Percentiles rank a stretch among this genome's conserved stretches.
Evolutionary conservation across 2,113 vertebrate species (phyloP).

Genomic region (Lamprotornis superbus): DNA sequence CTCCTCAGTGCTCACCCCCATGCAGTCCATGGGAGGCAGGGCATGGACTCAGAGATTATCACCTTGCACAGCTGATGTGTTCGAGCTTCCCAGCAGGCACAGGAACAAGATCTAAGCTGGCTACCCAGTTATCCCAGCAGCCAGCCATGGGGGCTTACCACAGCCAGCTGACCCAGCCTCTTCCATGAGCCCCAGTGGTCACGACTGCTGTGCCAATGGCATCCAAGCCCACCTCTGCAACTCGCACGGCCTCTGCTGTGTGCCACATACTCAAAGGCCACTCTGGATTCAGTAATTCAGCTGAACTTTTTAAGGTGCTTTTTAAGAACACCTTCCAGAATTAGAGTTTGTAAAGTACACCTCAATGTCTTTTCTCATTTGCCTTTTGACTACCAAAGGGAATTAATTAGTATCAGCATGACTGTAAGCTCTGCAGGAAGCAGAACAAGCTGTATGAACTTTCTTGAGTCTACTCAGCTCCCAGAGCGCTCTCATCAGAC

Average conservation of each 20-base stretch:
- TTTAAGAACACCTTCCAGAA: not conserved
- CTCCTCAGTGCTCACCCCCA: accelerated
- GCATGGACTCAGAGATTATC: too few relatives aligned
- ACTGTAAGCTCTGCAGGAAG: not conserved
- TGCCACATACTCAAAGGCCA: not conserved
- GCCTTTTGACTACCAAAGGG: not conserved
- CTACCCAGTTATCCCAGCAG: not conserved
- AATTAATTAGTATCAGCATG: not conserved
- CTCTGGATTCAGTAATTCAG: not conserved
- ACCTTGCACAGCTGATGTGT: too few relatives aligned
- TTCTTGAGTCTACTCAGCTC: not conserved
- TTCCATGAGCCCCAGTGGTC: accelerated
- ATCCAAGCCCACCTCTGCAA: not conserved
- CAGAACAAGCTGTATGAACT: not conserved
- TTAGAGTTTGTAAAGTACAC: not conserved
- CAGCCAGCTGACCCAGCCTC: not conserved
- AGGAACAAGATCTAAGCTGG: accelerated
- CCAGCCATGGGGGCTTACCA: not conserved
- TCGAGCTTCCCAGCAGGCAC: accelerated
- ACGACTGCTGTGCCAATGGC: accelerated
- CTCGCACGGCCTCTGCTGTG: not conserved
- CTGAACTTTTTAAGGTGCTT: not conserved
- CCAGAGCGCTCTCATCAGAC: not conserved
- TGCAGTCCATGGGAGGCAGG: accelerated
- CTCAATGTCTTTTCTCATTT: not conserved